These are phyloP conservation scores for Peromyscus attwateri DNA, from an alignment of 2,797 vertebrate genomes.

Conservation along the genomic window DNA sequence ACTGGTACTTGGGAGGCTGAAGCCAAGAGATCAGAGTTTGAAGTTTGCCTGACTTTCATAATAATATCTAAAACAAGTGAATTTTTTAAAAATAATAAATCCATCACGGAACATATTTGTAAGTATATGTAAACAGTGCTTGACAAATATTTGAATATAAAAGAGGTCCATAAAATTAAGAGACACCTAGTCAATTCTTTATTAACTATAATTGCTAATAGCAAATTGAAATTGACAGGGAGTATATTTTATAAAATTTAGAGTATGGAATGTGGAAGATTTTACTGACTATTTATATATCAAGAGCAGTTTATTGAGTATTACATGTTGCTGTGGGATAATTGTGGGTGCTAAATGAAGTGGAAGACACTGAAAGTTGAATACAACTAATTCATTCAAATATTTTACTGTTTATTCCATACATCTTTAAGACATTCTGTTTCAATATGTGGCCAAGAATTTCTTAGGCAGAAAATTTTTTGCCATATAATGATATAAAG, in stretches of 20 bases:
- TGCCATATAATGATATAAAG: not conserved
- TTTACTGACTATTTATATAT: not conserved
- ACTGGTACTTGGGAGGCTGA: not conserved
- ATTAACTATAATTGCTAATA: not conserved
- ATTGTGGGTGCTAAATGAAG: not conserved
- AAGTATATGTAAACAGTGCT: conserved; percentile 31
- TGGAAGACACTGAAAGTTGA: not conserved
- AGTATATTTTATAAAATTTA: not conserved
- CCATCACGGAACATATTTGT: not conserved
- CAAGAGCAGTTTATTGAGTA: not conserved
- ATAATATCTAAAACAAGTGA: not conserved
- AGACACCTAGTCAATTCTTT: not conserved
- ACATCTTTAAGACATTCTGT: not conserved
- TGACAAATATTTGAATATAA: not conserved
- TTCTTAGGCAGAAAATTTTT: not conserved
- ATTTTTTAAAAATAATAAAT: not conserved
- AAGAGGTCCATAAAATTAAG: not conserved
- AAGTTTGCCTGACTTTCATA: not conserved
- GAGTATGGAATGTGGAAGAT: not conserved
- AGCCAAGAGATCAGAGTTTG: not conserved
- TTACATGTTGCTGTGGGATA: not conserved
- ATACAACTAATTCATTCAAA: not conserved
- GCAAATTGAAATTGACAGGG: not conserved
- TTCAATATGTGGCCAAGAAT: not conserved
- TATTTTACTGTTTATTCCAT: not conserved